Conservation (phyloP, 2,113 vertebrate species). For the Heterotis niloticus region DNA sequence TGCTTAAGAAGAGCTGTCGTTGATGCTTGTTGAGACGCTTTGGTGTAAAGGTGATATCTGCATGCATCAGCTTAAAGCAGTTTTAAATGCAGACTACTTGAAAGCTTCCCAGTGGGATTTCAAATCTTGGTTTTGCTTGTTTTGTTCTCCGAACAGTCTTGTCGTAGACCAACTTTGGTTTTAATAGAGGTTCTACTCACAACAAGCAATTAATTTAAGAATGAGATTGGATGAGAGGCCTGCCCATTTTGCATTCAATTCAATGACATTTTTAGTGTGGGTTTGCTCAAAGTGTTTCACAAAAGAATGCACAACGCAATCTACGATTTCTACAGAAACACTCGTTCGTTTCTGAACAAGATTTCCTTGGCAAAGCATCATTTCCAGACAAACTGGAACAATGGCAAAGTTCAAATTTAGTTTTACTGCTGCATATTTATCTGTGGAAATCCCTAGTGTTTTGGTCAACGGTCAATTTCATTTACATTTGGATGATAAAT, state of each 20-base stretch:
- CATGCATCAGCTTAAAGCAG: too few relatives aligned
- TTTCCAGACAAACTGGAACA: conserved; percentile 33
- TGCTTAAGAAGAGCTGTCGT: too few relatives aligned
- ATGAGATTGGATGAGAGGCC: neutral
- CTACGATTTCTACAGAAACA: neutral
- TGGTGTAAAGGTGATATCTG: too few relatives aligned
- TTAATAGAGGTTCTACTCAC: too few relatives aligned
- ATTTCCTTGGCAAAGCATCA: neutral
- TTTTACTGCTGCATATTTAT: neutral
- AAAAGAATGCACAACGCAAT: too few relatives aligned
- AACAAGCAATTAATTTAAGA: neutral
- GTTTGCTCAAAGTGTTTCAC: neutral
- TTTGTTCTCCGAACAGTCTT: too few relatives aligned
- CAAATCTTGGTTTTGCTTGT: too few relatives aligned
- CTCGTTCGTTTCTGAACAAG: neutral
- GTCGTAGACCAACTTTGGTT: too few relatives aligned
- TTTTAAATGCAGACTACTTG: too few relatives aligned
- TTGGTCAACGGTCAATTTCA: conserved; percentile 46
- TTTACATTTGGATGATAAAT: conserved; percentile 66
- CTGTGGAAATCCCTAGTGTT: conserved; percentile 31
- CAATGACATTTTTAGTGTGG: neutral
- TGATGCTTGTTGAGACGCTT: too few relatives aligned
- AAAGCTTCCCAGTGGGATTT: too few relatives aligned
- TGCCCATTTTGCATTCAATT: too few relatives aligned
- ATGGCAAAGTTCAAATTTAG: neutral